phyloP scores from a whole-genome alignment of 2,797 vertebrate genomes.

The Sciurus vulgaris region DNA sequence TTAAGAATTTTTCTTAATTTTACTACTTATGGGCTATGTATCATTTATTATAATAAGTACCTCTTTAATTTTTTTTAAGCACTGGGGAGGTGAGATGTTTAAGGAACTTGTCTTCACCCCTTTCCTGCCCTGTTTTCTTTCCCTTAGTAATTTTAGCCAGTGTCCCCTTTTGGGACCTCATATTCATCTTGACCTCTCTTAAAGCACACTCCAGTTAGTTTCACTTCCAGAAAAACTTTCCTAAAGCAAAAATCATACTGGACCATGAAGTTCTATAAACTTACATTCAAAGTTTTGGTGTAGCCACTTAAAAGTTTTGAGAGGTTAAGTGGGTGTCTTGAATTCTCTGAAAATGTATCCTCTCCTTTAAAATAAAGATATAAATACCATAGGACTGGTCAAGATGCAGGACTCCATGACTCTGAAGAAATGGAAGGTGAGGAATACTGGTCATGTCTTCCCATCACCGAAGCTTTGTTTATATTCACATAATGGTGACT shows the following conservation, averaged over 20 bases:
- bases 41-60: neutral
- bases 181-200: neutral
- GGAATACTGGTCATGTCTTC: neutral
- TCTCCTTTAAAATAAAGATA: conserved; percentile 3
- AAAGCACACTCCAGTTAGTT: neutral
- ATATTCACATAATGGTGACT: conserved; percentile 23
- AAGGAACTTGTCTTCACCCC: neutral
- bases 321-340: neutral
- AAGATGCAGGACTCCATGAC: neutral
- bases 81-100: neutral
- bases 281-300: neutral
- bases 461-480: neutral
- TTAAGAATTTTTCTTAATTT: neutral
- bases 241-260: conserved; percentile 19
- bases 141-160: neutral
- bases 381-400: neutral
- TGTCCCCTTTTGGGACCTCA: neutral
- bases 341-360: neutral
- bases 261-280: neutral
- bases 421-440: neutral
- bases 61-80: neutral
- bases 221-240: neutral
- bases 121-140: neutral
- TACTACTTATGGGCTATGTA: neutral
- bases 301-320: neutral